Evolutionary conservation across 2,797 vertebrate species (phyloP).

Genomic region (Dicrostonyx torquatus): DNA sequence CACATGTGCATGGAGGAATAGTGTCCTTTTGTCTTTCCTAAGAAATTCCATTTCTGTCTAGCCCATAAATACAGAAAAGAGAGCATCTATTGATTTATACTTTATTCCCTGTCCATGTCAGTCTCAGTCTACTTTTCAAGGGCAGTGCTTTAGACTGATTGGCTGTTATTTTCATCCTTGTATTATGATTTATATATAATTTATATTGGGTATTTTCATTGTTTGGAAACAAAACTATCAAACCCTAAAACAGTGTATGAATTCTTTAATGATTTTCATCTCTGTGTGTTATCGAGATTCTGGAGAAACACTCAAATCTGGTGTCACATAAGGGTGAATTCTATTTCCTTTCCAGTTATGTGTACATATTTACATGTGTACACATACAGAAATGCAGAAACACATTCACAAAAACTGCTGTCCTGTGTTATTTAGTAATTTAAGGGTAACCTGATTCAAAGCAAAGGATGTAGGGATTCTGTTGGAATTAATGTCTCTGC

Average conservation of each 20-base stretch:
- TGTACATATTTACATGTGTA: not conserved
- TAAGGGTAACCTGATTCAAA: conserved; percentile 72
- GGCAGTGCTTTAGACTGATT: conserved; percentile 37
- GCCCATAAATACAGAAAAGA: conserved; percentile 40
- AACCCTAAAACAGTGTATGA: not conserved
- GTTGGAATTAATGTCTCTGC: conserved; percentile 70
- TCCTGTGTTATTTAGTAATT: conserved; percentile 67
- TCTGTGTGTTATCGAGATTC: conserved; percentile 44
- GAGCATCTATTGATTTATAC: conserved; percentile 53
- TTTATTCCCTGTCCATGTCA: not conserved
- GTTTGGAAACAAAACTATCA: not conserved
- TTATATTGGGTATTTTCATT: not conserved
- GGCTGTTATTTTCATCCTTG: conserved; percentile 9
- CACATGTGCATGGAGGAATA: not conserved
- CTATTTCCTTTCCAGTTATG: not conserved
- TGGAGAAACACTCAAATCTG: conserved; percentile 2
- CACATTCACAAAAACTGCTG: not conserved
- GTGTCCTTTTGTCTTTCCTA: conserved; percentile 27
- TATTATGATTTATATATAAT: conserved; percentile 21
- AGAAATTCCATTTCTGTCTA: conserved; percentile 20
- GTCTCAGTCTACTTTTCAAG: conserved; percentile 34
- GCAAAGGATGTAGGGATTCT: conserved; percentile 73
- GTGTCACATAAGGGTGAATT: not conserved
- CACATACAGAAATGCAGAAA: not conserved
- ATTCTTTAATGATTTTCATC: not conserved